Evolutionary conservation across 2,113 vertebrate species (phyloP).

Genomic region (Alexandromys fortis): DNA sequence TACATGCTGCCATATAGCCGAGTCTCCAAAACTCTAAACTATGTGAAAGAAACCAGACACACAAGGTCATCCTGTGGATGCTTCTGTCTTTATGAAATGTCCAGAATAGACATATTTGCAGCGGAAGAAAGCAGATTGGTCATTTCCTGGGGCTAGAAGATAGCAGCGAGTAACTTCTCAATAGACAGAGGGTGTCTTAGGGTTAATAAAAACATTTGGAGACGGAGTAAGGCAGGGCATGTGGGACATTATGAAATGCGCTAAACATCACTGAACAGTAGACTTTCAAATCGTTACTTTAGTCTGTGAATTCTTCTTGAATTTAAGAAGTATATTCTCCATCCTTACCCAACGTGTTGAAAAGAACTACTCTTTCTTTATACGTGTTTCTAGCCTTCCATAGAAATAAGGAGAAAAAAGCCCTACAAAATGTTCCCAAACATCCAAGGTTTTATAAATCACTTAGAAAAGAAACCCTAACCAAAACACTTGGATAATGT

Average conservation of each 20-base stretch:
- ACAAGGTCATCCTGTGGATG: not conserved
- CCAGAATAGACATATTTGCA: not conserved
- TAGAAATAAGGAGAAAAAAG: not conserved
- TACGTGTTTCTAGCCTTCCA: not conserved
- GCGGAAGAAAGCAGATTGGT: not conserved
- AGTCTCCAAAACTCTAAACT: not conserved
- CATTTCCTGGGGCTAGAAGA: not conserved
- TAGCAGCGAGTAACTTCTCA: not conserved
- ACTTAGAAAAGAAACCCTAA: not conserved
- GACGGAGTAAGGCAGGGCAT: not conserved
- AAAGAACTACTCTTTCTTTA: not conserved
- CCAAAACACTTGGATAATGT: not conserved
- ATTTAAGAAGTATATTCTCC: not conserved
- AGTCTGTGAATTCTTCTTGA: not conserved
- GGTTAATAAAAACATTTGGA: not conserved
- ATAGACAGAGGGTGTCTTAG: not conserved
- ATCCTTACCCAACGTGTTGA: not conserved
- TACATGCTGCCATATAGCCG: not conserved
- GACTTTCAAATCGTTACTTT: not conserved
- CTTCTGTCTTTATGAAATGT: not conserved
- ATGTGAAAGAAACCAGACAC: slow-evolving; percentile 5
- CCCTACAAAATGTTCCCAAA: not conserved
- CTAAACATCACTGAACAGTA: not conserved
- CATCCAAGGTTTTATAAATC: not conserved
- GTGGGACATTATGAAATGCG: not conserved